Evolutionary conservation across 2,888 invertebrate species (phyloP), one percentile per base, ranked within the genome.

Genomic region (Drosophila flavopinicola): DNA sequence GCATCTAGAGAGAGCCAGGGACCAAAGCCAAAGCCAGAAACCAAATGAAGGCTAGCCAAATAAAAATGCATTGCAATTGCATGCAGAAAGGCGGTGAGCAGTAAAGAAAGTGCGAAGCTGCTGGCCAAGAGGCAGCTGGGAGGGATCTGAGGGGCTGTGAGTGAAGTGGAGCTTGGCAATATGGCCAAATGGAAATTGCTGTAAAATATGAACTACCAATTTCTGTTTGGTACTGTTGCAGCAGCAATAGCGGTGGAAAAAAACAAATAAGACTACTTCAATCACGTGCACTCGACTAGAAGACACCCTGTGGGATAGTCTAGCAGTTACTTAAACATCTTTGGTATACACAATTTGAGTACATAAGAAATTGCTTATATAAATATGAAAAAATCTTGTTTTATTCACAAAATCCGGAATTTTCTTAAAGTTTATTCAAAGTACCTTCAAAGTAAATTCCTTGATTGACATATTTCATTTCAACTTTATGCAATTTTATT

Each of bases 151-250:
- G n/a, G n/a, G n/a, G n/a, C n/a, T n/a, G n/a, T n/a, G 44, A 49
- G 64, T 35, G 63, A n/a, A 33, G 38, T 51, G 65, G 30, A 56
- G 60, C 48, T 58, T 56, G 75, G 70, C 85, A 85, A 85, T 82
- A 86, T 80, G 85, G 85, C 75, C 82, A 80, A 86, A 86, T 80
- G 87, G 82, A 80, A 86, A 86, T 80, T 80, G 79, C 79, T 80
- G 78, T 85, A 85, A 80, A 80, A 80, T 87, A 80, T 80, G 87
- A 80, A 80, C 79, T 80, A 85, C 82, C 79, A 86, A 86, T 80
- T 76, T 86, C 70, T 71, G 78, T 84, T 70, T 52, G 72, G 33
- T 49, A 49, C 59, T 66, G 71, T 78, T 71, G 70, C 66, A 58
- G 59, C 49, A 32, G 45, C 51, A 68, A 48, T 42, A 53, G 51